A percentile compares a stretch with the other conserved stretches of the same genome.
Conservation (phyloP, 2,888 invertebrate genomes). For the Eupithecia abbreviata region DNA sequence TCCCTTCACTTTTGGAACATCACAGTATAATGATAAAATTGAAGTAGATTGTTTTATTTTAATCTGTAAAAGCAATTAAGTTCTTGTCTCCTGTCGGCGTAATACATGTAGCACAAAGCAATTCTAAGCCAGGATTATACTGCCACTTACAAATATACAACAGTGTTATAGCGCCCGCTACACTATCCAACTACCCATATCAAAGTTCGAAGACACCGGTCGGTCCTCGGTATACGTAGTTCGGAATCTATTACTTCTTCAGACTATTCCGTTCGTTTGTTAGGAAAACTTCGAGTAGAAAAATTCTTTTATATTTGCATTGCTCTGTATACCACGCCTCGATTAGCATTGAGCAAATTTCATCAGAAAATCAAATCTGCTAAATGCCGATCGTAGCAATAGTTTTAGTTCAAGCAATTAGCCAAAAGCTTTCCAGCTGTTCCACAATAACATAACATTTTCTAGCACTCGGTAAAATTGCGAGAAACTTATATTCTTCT, state of each 20-base stretch:
- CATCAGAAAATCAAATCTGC: background rate
- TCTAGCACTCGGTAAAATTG: conserved; percentile 40
- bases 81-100: conserved; percentile 14
- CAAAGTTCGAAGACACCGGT: conserved; percentile 47
- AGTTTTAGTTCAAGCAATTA: conserved; percentile 12
- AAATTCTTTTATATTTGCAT: background rate
- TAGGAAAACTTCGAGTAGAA: conserved; percentile 8
- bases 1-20: background rate
- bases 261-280: conserved; percentile 29
- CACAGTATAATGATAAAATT: background rate
- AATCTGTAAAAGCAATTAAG: conserved; percentile 12
- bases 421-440: conserved; percentile 26
- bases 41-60: background rate
- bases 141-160: conserved; percentile 11
- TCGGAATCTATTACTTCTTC: conserved; percentile 31
- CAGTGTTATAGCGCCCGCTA: background rate
- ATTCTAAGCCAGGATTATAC: conserved; percentile 20
- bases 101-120: conserved; percentile 15
- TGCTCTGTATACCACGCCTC: background rate
- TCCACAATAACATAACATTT: conserved; percentile 25
- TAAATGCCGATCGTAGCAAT: background rate
- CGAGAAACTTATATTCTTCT: conserved; percentile 32
- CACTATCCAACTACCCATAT: conserved; percentile 28
- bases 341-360: too few species aligned
- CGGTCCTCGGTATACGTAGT: conserved; percentile 35